These are phyloP conservation scores for Philaethria dido DNA, from an alignment of 2,888 invertebrate genomes.

Conservation along the genomic window DNA sequence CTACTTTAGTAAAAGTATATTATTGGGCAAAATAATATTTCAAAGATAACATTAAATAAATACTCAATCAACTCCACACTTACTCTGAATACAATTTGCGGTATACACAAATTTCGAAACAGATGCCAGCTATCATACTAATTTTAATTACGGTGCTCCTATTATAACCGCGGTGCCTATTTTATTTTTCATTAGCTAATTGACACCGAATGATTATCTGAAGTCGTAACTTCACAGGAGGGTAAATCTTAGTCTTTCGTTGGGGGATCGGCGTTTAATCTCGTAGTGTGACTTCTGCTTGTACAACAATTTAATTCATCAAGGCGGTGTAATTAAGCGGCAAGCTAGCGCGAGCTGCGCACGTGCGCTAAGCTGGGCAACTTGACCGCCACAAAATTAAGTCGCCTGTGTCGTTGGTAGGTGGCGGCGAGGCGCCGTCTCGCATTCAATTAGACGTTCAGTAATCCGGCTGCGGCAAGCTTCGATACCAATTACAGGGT, in stretches of 20 bases:
- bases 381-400: slow-evolving; percentile 78
- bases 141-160: slow-evolving; percentile 74
- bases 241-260: slow-evolving; percentile 64
- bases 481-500: slow-evolving; percentile 83
- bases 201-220: slow-evolving; percentile 79
- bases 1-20: background rate
- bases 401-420: slow-evolving; percentile 59
- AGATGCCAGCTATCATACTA: slow-evolving; percentile 75
- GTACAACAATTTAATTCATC: slow-evolving; percentile 74
- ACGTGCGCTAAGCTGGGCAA: slow-evolving; percentile 74
- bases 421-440: slow-evolving; percentile 66
- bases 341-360: slow-evolving; percentile 57
- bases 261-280: slow-evolving; percentile 70
- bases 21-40: background rate
- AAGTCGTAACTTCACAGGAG: slow-evolving; percentile 69
- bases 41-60: background rate
- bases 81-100: slow-evolving; percentile 7
- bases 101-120: slow-evolving; percentile 55
- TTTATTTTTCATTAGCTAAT: slow-evolving; percentile 84
- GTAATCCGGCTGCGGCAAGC: slow-evolving; percentile 82
- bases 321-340: slow-evolving; percentile 70
- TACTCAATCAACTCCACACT: background rate
- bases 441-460: slow-evolving; percentile 83
- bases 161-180: slow-evolving; percentile 64
- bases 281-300: slow-evolving; percentile 58